These are phyloP conservation scores for Ormyrus thymus DNA, from an alignment of 2,888 invertebrate genomes.

Conservation along the genomic window DNA sequence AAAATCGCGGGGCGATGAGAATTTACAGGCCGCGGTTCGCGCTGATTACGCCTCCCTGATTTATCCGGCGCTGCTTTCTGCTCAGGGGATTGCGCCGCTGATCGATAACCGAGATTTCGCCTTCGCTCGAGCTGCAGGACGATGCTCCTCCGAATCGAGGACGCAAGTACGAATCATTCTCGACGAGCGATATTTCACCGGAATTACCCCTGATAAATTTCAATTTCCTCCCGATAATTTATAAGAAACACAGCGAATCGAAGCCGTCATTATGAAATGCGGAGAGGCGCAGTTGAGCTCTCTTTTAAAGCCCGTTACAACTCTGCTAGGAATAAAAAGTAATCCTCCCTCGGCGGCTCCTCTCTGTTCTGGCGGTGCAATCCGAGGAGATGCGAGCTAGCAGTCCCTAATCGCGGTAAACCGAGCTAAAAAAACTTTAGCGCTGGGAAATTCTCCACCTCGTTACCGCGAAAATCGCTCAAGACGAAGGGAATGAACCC, in stretches of 20 bases:
- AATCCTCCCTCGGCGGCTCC: slow-evolving; percentile 43
- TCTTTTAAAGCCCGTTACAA: slow-evolving; percentile 9
- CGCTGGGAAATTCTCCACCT: slow-evolving; percentile 39
- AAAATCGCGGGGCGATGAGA: slow-evolving; percentile 54
- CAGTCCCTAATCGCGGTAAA: slow-evolving; percentile 63
- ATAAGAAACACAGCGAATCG: too few relatives aligned
- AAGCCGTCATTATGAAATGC: too few relatives aligned
- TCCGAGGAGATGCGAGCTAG: slow-evolving; percentile 40
- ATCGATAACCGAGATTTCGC: slow-evolving; percentile 36
- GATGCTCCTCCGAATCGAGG: too few relatives aligned
- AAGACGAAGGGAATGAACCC: slow-evolving; percentile 40
- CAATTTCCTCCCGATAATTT: too few relatives aligned
- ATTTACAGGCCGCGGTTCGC: slow-evolving; percentile 51
- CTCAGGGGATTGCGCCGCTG: background rate
- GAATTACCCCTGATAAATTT: too few relatives aligned
- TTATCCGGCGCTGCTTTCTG: slow-evolving; percentile 47
- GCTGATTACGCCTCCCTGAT: slow-evolving; percentile 57
- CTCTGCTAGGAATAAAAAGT: slow-evolving; percentile 49
- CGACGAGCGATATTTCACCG: too few relatives aligned
- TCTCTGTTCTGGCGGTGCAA: slow-evolving; percentile 1
- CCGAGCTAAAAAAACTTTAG: slow-evolving; percentile 61
- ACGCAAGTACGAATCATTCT: too few relatives aligned
- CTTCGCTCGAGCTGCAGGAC: too few relatives aligned
- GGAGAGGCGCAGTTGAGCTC: slow-evolving; percentile 26
- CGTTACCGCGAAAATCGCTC: slow-evolving; percentile 58